Evolutionary conservation across 2,797 vertebrate species (phyloP).

Genomic region (Tympanoctomys barrerae): DNA sequence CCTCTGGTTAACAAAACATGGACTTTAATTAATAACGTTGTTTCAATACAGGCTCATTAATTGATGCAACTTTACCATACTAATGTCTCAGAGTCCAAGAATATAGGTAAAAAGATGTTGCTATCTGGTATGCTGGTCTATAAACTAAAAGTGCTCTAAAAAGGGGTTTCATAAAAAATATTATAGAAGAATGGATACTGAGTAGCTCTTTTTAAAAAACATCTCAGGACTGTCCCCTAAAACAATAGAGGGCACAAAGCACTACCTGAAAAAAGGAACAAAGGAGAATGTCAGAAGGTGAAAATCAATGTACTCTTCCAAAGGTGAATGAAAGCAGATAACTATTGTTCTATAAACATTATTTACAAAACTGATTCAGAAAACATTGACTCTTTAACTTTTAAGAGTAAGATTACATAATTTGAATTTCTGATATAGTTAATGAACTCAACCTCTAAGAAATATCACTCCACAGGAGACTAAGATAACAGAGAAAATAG

Average conservation of each 20-base stretch:
- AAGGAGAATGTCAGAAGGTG: neutral
- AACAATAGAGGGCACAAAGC: neutral
- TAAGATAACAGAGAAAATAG: constrained; percentile 4
- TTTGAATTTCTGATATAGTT: neutral
- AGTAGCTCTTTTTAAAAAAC: neutral
- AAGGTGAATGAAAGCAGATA: neutral
- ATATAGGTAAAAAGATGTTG: neutral
- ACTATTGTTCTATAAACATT: neutral
- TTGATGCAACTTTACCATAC: neutral
- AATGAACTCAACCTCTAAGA: neutral
- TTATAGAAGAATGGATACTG: neutral
- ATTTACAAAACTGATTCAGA: neutral
- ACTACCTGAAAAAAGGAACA: neutral
- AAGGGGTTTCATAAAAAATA: neutral
- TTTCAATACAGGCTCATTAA: neutral
- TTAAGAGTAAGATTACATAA: neutral
- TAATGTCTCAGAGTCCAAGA: neutral
- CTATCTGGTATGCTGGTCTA: neutral
- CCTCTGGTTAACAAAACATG: neutral
- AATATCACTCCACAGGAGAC: neutral
- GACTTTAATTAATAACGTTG: neutral
- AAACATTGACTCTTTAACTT: constrained; percentile 11
- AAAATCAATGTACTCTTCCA: neutral
- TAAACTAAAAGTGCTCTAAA: neutral
- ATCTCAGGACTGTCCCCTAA: neutral